Percentiles rank a stretch among this genome's conserved stretches.
Conservation (phyloP, 2,797 vertebrate species). For the Sebastes alutus region DNA sequence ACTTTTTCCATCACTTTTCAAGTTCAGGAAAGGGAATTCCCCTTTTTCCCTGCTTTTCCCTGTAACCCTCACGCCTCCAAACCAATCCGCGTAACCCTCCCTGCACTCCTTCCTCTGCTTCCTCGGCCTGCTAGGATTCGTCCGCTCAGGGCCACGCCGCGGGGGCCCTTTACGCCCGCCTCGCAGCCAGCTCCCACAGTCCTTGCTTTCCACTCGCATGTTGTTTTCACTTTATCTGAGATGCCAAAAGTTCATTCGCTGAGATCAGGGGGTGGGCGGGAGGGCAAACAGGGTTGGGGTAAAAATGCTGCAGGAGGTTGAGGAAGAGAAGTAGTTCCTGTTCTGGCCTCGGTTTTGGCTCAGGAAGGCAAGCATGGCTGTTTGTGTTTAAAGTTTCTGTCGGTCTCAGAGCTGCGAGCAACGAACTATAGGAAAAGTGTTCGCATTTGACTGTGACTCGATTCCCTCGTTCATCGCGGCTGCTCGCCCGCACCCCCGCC, state of each 20-base stretch:
- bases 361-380: slow-evolving; percentile 36
- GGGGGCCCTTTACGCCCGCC: slow-evolving; percentile 62
- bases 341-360: slow-evolving; percentile 24
- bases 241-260: slow-evolving; percentile 60
- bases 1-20: slow-evolving; percentile 74
- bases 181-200: slow-evolving; percentile 59
- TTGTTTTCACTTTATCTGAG: slow-evolving; percentile 69
- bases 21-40: slow-evolving; percentile 77
- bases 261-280: slow-evolving; percentile 30
- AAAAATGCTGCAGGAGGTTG: slow-evolving; percentile 22
- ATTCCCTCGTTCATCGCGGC: slow-evolving; percentile 10
- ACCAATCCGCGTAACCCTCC: slow-evolving; percentile 36
- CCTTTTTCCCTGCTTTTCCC: slow-evolving; percentile 60
- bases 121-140: slow-evolving; percentile 68
- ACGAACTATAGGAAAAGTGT: slow-evolving; percentile 18
- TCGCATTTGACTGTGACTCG: slow-evolving; percentile 26
- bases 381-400: slow-evolving; percentile 62
- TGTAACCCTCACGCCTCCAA: slow-evolving; percentile 43
- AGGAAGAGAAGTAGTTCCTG: slow-evolving; percentile 15
- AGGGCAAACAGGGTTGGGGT: slow-evolving; percentile 20
- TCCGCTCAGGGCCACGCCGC: slow-evolving; percentile 65
- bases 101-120: slow-evolving; percentile 70
- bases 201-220: slow-evolving; percentile 59
- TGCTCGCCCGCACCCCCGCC: not conserved
- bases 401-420: slow-evolving; percentile 6